These are phyloP conservation scores for Siphamia tubifer DNA, from an alignment of 2,113 vertebrate genomes.

Conservation along the genomic window DNA sequence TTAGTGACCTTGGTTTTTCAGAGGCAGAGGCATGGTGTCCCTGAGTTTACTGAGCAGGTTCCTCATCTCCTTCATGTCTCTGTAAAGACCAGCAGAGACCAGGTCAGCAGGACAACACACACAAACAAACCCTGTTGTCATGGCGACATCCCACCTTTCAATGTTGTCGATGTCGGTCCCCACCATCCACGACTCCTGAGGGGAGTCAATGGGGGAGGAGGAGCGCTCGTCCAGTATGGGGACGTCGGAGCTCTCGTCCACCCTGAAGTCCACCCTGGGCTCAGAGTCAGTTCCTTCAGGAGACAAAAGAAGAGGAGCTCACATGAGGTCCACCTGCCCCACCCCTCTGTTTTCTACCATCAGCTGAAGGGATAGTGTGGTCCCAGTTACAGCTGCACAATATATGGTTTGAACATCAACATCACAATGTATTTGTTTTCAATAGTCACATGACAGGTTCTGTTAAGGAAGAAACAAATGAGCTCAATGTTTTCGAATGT, in stretches of 20 bases:
- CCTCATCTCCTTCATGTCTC: slow-evolving; percentile 98
- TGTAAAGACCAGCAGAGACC: no score
- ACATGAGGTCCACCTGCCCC: no score
- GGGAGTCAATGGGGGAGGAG: slow-evolving; percentile 86
- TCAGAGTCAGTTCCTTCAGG: slow-evolving; percentile 86
- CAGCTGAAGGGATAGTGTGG: no score
- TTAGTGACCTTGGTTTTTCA: slow-evolving; percentile 95
- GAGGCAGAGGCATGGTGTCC: slow-evolving; percentile 99
- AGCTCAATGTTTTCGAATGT: no score
- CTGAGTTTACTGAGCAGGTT: slow-evolving; percentile 99
- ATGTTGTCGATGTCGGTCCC: slow-evolving; percentile 94
- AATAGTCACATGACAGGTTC: no score
- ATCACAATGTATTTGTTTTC: no score
- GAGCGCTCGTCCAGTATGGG: slow-evolving; percentile 91
- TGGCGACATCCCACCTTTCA: slow-evolving; percentile 90
- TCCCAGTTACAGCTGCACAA: no score
- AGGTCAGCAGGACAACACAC: no score
- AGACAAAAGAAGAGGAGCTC: slow-evolving; percentile 1
- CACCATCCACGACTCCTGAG: slow-evolving; percentile 90
- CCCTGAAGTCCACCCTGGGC: slow-evolving; percentile 84
- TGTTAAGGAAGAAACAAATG: no score
- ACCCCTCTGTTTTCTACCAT: no score
- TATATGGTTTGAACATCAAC: no score
- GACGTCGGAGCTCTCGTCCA: slow-evolving; percentile 88
- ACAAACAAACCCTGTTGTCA: no score